Conservation (phyloP, 2,113 vertebrate genomes). For the Glaucomys volans region DNA sequence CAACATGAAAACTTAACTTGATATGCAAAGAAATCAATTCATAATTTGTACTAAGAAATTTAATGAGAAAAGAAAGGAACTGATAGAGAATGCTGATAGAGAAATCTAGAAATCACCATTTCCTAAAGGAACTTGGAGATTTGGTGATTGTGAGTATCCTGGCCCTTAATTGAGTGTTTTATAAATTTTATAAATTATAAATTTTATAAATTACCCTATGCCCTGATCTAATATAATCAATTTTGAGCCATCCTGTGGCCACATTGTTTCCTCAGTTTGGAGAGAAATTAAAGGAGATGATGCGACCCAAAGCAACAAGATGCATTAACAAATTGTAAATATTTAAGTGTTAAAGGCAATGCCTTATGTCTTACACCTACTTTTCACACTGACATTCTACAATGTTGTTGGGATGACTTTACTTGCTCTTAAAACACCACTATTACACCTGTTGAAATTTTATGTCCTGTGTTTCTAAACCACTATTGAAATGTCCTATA, state of each 20-base stretch:
- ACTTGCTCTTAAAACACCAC: background rate
- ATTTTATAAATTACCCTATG: too few species aligned
- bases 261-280: background rate
- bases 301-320: background rate
- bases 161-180: background rate
- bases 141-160: background rate
- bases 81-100: background rate
- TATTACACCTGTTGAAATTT: background rate
- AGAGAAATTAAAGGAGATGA: background rate
- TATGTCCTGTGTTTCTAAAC: slow-evolving; percentile 27
- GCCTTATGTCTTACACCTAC: background rate
- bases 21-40: background rate
- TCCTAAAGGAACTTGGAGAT: background rate
- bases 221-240: background rate
- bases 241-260: background rate
- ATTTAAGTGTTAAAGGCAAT: background rate
- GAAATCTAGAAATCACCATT: background rate
- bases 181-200: too few species aligned
- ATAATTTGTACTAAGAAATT: background rate
- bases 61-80: background rate
- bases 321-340: background rate
- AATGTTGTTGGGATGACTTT: background rate
- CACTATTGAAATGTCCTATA: background rate
- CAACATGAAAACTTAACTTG: background rate
- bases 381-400: background rate